Base-by-base conservation (phyloP, 2,113 vertebrate genomes). In the Podiceps cristatus region DNA sequence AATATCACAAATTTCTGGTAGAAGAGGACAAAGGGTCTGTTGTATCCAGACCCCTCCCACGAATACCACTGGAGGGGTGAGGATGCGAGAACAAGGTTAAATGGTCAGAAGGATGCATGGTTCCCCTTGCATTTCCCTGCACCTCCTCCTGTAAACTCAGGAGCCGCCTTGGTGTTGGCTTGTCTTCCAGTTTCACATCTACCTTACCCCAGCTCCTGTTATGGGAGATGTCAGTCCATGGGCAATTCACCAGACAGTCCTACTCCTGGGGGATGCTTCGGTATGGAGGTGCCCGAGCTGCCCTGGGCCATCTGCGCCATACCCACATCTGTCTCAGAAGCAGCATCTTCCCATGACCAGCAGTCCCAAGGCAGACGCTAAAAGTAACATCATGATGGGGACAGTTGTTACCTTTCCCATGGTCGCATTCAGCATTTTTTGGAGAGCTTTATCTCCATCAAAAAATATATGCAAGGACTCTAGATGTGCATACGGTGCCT, bases 181-280 rank as follows among this genome's bases (percentile, higher is more conserved):
- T 37, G 11, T 71, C 55, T 71, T 78, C 56, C 75, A 74, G 13
- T 17, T 62, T 37, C 45, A 35, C 24, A 74, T 24, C 49, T 17
- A 18, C 82, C 27, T 60, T 25, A 59, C 16, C n/a, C 44, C 25
- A 24, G 56, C 44, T 90, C 19, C 64, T 37, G 29, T 33, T 55
- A n/a, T 1, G 3, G 44, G 42, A 80, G 28, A 18, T 37, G 44
- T 19, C 5, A 5, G 25, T 0, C 0, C 15, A 52, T 53, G 68
- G 59, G 40, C 13, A 52, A 13, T 7, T 50, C 56, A 29, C 15
- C 49, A 33, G 69, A 50, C 5, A 62, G 16, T 10, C 23, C 37
- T 58, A 0, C 8, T 77, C 31, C 53, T 2, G 4, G 17, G 58
- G 25, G n/a, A 88, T 2, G 2, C 58, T 50, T 28, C 2, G 3